These are phyloP conservation scores for Lucilia cuprina DNA, from an alignment of 1,140 invertebrate genomes.

Conservation along the genomic window DNA sequence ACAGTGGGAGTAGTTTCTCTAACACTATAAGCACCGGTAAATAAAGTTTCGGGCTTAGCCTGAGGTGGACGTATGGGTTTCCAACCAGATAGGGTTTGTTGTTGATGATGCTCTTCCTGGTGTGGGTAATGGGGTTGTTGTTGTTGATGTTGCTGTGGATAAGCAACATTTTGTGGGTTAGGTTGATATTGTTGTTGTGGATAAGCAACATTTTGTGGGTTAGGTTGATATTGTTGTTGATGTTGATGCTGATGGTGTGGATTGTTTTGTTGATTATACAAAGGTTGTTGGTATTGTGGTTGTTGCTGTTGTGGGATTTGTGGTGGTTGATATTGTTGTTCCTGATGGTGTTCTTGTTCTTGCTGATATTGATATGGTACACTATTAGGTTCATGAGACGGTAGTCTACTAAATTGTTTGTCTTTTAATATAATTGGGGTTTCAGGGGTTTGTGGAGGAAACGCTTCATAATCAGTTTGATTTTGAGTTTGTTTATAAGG, in stretches of 20 bases:
- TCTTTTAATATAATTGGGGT: conserved; percentile 20
- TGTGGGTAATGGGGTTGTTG: not conserved
- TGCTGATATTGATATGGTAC: conserved; percentile 39
- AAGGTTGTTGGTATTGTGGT: conserved; percentile 20
- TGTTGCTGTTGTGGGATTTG: conserved; percentile 33
- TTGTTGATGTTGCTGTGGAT: not conserved
- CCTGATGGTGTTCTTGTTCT: conserved; percentile 41
- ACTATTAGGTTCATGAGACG: conserved; percentile 24
- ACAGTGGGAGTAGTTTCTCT: not conserved
- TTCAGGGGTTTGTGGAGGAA: conserved; percentile 19
- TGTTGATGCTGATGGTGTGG: conserved; percentile 39
- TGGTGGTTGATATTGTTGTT: conserved; percentile 30
- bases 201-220: not conserved
- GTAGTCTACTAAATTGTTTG: conserved; percentile 16
- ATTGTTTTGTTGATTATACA: conserved; percentile 11
- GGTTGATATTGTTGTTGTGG: conserved; percentile 25
- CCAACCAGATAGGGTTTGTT: conserved; percentile 46
- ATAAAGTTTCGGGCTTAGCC: conserved; percentile 40
- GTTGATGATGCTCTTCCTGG: not conserved
- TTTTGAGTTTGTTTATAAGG: not conserved
- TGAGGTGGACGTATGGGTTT: conserved; percentile 53
- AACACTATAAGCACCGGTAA: not conserved
- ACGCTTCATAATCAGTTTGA: conserved; percentile 10
- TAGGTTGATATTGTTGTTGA: conserved; percentile 35
- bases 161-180: not conserved